A percentile compares a stretch with the other conserved stretches of the same genome.
These are phyloP conservation scores for Mionectes olivaceus DNA, from an alignment of 2,797 vertebrate genomes.

Conservation along the genomic window DNA sequence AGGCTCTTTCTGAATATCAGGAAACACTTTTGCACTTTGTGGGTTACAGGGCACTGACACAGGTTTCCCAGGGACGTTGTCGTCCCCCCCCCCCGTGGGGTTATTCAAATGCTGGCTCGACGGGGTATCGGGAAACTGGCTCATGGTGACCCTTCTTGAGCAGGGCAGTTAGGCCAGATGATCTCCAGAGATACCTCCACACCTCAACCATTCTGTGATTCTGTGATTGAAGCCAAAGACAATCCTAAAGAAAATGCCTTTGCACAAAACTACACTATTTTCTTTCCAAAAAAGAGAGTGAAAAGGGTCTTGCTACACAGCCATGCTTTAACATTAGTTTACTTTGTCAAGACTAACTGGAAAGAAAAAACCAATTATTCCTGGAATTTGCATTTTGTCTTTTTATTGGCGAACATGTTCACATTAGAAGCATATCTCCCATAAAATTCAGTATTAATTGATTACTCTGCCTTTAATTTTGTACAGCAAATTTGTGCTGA, in stretches of 20 bases:
- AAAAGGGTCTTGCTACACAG: not conserved
- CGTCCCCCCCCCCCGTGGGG: not conserved
- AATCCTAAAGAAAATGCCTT: not conserved
- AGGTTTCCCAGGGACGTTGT: not conserved
- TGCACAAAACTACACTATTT: not conserved
- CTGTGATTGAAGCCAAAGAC: not conserved
- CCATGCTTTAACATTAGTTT: not conserved
- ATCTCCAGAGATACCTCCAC: not conserved
- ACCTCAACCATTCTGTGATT: not conserved
- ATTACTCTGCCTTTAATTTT: slow-evolving; percentile 40
- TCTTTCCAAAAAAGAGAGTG: not conserved
- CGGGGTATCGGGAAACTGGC: rapidly evolving
- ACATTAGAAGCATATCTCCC: not conserved
- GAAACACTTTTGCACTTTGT: not conserved
- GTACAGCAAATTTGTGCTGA: slow-evolving; percentile 11
- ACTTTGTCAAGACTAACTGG: not conserved
- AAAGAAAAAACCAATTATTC: not conserved
- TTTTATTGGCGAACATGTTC: not conserved
- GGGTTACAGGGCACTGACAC: not conserved
- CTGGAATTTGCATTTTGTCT: not conserved
- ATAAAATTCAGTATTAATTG: not conserved
- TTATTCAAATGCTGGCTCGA: not conserved
- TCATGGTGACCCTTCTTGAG: not conserved
- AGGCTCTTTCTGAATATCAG: not conserved
- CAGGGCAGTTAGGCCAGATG: rapidly evolving